Conservation (phyloP, 2,797 vertebrate species). For the Fringilla coelebs region DNA sequence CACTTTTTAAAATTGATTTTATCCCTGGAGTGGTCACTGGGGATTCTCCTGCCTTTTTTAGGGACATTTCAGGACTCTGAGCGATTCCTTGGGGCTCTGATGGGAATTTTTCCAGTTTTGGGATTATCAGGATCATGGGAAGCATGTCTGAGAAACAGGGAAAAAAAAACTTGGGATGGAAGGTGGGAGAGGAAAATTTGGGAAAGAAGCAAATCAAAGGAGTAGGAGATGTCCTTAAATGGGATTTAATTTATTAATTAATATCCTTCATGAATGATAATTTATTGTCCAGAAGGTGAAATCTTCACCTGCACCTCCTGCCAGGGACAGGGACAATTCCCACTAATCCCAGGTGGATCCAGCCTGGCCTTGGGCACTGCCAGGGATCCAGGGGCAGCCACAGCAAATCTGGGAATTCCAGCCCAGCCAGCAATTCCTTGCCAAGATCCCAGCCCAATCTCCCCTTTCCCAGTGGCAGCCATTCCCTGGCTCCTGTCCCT, state of each 20-base stretch:
- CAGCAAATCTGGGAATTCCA: background rate
- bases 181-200: background rate
- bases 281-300: background rate
- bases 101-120: background rate
- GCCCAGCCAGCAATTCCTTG: background rate
- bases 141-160: accelerated
- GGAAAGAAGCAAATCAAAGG: background rate
- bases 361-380: background rate
- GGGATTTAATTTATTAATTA: background rate
- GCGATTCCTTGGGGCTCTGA: background rate
- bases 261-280: background rate
- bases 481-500: background rate
- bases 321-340: background rate
- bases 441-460: background rate
- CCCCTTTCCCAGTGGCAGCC: background rate
- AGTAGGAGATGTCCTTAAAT: background rate
- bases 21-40: background rate
- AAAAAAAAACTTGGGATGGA: background rate
- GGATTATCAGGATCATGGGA: background rate
- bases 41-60: background rate
- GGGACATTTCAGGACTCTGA: background rate
- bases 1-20: accelerated
- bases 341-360: background rate
- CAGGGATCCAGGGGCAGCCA: background rate
- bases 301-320: background rate